Conservation (phyloP, 2,888 invertebrate species). For the Drosophila monieri region DNA sequence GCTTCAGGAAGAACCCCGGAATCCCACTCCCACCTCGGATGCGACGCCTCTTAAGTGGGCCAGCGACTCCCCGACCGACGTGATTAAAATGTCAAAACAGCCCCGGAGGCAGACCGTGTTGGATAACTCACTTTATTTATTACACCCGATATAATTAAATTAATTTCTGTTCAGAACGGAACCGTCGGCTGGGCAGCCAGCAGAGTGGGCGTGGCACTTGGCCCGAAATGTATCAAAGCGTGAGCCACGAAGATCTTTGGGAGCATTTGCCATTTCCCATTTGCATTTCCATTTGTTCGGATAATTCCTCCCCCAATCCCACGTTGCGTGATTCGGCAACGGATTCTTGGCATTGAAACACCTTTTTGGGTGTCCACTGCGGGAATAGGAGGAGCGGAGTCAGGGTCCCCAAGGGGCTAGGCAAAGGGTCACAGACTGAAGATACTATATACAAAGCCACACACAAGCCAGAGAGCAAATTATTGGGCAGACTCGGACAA, state of each 20-base stretch:
- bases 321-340: conserved; percentile 69
- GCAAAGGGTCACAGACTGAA: conserved; percentile 29
- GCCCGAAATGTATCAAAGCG: conserved; percentile 63
- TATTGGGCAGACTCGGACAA: conserved; percentile 61
- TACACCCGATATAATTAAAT: conserved; percentile 69
- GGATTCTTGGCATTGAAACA: conserved; percentile 73
- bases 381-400: conserved; percentile 18
- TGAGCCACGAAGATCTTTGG: conserved; percentile 65
- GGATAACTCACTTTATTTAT: conserved; percentile 68
- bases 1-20: conserved; percentile 36
- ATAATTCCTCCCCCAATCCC: conserved; percentile 26
- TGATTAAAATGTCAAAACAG: conserved; percentile 70
- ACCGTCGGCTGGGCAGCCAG: background rate
- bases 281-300: conserved; percentile 51
- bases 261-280: conserved; percentile 44
- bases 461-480: conserved; percentile 67
- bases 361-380: conserved; percentile 72
- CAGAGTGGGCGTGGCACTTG: conserved; percentile 52
- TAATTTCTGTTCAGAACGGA: conserved; percentile 54
- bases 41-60: conserved; percentile 62
- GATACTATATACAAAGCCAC: conserved; percentile 72
- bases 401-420: conserved; percentile 2
- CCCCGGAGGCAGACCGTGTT: conserved; percentile 41
- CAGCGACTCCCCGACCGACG: conserved; percentile 57
- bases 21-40: conserved; percentile 11